Percentiles rank a stretch among this genome's conserved stretches.
These are phyloP conservation scores for Sebastes oblongus DNA, from an alignment of 2,797 vertebrate species.

Conservation along the genomic window DNA sequence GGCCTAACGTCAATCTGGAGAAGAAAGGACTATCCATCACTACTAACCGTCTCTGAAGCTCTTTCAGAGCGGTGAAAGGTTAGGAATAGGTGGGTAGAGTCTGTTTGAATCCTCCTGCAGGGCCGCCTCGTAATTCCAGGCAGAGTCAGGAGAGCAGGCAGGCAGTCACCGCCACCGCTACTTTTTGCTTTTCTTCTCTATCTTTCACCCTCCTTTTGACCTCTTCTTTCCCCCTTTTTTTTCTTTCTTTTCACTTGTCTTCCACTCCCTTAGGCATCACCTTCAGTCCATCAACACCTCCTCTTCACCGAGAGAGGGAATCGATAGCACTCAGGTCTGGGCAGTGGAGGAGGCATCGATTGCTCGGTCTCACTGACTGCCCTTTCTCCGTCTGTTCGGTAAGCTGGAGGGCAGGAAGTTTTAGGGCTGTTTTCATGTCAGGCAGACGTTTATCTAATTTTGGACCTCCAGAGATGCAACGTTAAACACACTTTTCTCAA, in stretches of 20 bases:
- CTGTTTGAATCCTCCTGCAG: conserved; percentile 2
- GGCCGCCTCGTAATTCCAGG: neutral
- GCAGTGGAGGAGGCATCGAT: conserved; percentile 48
- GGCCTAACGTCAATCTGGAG: neutral
- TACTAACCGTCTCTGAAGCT: neutral
- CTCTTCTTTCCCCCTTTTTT: neutral
- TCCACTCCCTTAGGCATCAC: conserved; percentile 49
- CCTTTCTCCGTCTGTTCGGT: conserved; percentile 36
- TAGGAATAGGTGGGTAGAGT: neutral
- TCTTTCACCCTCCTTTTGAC: neutral
- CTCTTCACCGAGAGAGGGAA: conserved; percentile 38
- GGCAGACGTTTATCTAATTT: conserved; percentile 35
- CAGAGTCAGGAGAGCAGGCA: neutral
- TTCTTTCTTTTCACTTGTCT: conserved; percentile 29
- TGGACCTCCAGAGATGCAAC: conserved; percentile 19
- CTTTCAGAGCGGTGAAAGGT: conserved; percentile 7
- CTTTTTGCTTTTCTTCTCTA: conserved; percentile 2
- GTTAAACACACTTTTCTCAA: neutral
- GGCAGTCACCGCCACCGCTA: neutral
- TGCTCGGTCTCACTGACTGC: conserved; percentile 13
- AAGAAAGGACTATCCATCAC: neutral
- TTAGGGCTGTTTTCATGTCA: conserved; percentile 31
- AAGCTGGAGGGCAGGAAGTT: conserved; percentile 29
- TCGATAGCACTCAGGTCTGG: conserved; percentile 49
- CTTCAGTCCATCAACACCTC: conserved; percentile 59